These are phyloP conservation scores for Stigmatopora argus DNA, from an alignment of 2,113 vertebrate genomes.

Conservation along the genomic window DNA sequence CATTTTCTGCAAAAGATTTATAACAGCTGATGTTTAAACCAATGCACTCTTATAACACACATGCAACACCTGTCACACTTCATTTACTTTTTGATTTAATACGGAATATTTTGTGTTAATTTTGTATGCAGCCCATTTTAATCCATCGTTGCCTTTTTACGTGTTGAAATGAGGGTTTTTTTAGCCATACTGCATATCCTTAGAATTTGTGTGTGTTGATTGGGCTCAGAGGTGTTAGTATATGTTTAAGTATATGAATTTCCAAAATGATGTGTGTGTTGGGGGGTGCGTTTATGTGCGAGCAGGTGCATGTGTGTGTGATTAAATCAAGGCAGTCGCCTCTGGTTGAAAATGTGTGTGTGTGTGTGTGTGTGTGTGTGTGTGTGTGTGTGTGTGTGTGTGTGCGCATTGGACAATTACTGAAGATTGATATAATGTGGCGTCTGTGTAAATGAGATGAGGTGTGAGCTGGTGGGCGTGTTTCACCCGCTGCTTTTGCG, in stretches of 20 bases:
- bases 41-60: conserved; percentile 33
- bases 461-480: conserved; percentile 32
- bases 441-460: conserved; percentile 47
- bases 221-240: conserved; percentile 44
- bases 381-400: conserved; percentile 16
- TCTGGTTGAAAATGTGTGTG: conserved; percentile 12
- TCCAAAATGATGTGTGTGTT: conserved; percentile 26
- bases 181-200: no score
- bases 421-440: conserved; percentile 51
- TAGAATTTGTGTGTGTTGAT: not conserved
- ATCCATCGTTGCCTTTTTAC: not conserved
- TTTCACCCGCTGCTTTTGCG: conserved; percentile 11
- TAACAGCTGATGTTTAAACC: conserved; percentile 68
- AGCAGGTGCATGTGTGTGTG: conserved; percentile 15
- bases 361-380: conserved; percentile 14
- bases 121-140: not conserved
- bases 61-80: conserved; percentile 15
- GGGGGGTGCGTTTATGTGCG: conserved; percentile 1
- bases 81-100: not conserved
- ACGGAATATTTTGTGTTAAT: not conserved
- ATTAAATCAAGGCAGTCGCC: no score
- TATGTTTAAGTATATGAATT: conserved; percentile 62
- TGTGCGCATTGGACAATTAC: conserved; percentile 29
- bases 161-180: not conserved
- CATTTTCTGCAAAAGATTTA: conserved; percentile 64